Base-by-base conservation (phyloP, 2,797 vertebrate genomes). In the Holocentrus rufus region DNA sequence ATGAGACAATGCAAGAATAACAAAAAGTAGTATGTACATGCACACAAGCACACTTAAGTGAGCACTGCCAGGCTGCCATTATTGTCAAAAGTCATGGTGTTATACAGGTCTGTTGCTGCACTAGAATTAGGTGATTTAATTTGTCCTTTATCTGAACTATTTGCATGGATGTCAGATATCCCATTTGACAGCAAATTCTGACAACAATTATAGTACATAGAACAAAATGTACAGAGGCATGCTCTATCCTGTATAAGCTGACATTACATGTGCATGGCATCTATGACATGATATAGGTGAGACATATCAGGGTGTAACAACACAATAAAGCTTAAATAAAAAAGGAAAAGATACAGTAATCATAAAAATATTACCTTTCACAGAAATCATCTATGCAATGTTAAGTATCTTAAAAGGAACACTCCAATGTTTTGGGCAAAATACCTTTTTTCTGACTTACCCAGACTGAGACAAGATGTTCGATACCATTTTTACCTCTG, bases 1-100 rank as follows among this genome's bases (percentile, higher is more conserved):
- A 50, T 50, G 5, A 10, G 8, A 20, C 47, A 14, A 10, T 39
- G 36, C 36, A 39, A 13, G 36, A 14, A 44, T 15, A 44, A 15
- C 13, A 15, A 62, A 30, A 55, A 61, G 53, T 18, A 39, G 22
- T 31, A 67, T 23, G 56, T 8, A 23, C 77, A 75, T 85, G 77
- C 83, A 77, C 25, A 56, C 46, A 65, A 20, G 55, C 14, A 27
- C 27, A 58, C 9, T 5, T 17, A 11, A 69, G 6, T 25, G 27
- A 7, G 27, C 31, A 11, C 23, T 25, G 52, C 23, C 52, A 27
- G 23, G 23, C 23, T 25, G 23, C 22, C 25, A n/a, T 25, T 13
- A 54, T 25, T 54, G 14, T 20, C 22, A 54, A 15, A 25, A 23
- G 23, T 15, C 10, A 10, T 54, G 52, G 20, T 9, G 10, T 20